A percentile compares a stretch with the other conserved stretches of the same genome.
These are phyloP conservation scores for Monomorium pharaonis DNA, from an alignment of 1,140 invertebrate species.

Conservation along the genomic window DNA sequence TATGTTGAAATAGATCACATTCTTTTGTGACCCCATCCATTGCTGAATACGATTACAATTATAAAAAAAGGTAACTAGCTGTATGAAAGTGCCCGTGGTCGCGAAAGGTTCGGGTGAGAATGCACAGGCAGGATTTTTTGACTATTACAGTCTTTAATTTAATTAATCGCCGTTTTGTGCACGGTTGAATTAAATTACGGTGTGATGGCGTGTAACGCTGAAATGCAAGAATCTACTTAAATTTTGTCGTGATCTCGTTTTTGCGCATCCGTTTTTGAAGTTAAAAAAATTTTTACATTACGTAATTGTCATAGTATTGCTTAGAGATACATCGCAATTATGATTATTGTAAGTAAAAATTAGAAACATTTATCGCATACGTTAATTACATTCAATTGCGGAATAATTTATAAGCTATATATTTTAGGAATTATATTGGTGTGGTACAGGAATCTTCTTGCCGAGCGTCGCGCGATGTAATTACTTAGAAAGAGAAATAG, in stretches of 20 bases:
- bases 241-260: conserved; percentile 32
- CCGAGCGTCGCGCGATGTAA: neutral
- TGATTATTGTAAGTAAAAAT: conserved; percentile 11
- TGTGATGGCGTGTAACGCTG: conserved; percentile 25
- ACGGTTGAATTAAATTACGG: conserved; percentile 45
- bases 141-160: conserved; percentile 50
- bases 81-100: neutral
- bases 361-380: neutral
- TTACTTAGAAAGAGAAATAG: conserved; percentile 25
- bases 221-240: conserved; percentile 47
- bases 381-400: neutral
- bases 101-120: neutral
- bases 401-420: conserved; percentile 3
- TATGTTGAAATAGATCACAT: neutral
- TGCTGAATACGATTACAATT: neutral
- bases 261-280: neutral
- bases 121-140: conserved; percentile 13
- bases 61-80: conserved; percentile 13
- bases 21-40: neutral
- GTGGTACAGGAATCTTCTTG: conserved; percentile 11
- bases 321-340: neutral
- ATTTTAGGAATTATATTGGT: neutral
- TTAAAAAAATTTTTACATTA: neutral
- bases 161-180: conserved; percentile 55
- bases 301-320: neutral